Evolutionary conservation across 2,113 vertebrate species (phyloP), one percentile per base, ranked within the genome.

Genomic region (Pseudopipra pipra): DNA sequence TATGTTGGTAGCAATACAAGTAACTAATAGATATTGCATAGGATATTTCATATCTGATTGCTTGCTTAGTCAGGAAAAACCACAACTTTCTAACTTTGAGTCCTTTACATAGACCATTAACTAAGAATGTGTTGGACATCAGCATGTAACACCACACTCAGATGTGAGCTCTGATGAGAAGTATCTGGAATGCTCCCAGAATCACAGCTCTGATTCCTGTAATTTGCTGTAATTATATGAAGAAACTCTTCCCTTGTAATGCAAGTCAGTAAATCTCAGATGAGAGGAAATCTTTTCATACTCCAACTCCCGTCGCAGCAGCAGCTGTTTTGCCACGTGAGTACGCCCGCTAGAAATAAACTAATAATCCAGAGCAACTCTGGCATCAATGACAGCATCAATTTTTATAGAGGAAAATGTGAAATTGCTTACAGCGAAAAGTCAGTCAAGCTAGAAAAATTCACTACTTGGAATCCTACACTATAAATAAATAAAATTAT

Each of bases 301-400:
- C 10, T 35, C 15, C 72, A 93, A 83, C 33, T 83, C 30, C 73
- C 85, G 59, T 47, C 7, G 1, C 63, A 80, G 82, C 20, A 95
- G 88, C 90, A 92, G 90, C 88, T 94, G 71, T 70, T 92, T 77
- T 90, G 75, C 62, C 79, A 90, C 39, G 54, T 43, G 11, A 93
- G 59, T 54, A 55, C 27, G 47, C 56, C 35, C 8, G 0, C 31
- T 65, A 71, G 95, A 80, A 95, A 86, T 74, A 90, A 95, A 86
- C 63, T 84, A 92, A 83, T 74, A 86, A 86, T 62, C 63, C 83
- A 80, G 49, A 78, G 85, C 51, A 80, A 47, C 68, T 85, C 79
- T 76, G 75, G 62, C 63, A 83, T 68, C 89, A 83, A 62, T 84
- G 89, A 94, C 47, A 87, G 65, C 80, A 81, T 84, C 80, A 81